phyloP scores from a whole-genome alignment of 2,888 invertebrate genomes.

The Agelastica alni region DNA sequence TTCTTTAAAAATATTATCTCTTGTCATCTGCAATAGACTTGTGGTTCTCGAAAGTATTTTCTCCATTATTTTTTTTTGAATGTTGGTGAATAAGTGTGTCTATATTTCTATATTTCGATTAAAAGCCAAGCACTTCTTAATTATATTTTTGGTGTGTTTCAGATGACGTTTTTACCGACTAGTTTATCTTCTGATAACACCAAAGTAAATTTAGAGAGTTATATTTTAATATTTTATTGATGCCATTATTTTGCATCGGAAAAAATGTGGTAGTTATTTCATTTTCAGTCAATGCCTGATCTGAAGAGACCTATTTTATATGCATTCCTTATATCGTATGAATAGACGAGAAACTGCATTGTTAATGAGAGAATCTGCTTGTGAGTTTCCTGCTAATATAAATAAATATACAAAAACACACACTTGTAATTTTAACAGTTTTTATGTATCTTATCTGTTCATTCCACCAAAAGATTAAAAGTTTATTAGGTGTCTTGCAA shows the following conservation, averaged over 20 bases:
- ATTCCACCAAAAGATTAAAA: slow-evolving; percentile 2
- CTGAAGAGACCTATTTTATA: slow-evolving; percentile 1
- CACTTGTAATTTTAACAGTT: not conserved
- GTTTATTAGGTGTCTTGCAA: too few relatives aligned
- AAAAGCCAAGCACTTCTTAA: too few relatives aligned
- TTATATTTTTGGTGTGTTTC: too few relatives aligned
- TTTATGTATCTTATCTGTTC: not conserved
- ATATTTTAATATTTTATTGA: too few relatives aligned
- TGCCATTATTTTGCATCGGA: not conserved
- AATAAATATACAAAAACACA: slow-evolving; percentile 1
- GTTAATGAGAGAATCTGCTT: slow-evolving; percentile 5
- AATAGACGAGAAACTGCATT: not conserved
- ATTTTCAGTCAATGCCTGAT: slow-evolving; percentile 2
- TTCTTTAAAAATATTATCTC: too few relatives aligned
- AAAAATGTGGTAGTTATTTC: not conserved
- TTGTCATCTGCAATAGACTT: too few relatives aligned
- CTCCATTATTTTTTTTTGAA: too few relatives aligned
- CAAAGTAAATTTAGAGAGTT: too few relatives aligned
- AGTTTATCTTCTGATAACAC: too few relatives aligned
- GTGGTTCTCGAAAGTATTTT: too few relatives aligned
- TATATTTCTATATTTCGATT: not conserved
- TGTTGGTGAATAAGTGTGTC: too few relatives aligned
- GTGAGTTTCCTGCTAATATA: slow-evolving; percentile 7
- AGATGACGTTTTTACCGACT: too few relatives aligned
- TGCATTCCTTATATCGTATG: slow-evolving; percentile 6